These are phyloP conservation scores for Dryococelus australis DNA, from an alignment of 2,888 invertebrate genomes.

Conservation along the genomic window DNA sequence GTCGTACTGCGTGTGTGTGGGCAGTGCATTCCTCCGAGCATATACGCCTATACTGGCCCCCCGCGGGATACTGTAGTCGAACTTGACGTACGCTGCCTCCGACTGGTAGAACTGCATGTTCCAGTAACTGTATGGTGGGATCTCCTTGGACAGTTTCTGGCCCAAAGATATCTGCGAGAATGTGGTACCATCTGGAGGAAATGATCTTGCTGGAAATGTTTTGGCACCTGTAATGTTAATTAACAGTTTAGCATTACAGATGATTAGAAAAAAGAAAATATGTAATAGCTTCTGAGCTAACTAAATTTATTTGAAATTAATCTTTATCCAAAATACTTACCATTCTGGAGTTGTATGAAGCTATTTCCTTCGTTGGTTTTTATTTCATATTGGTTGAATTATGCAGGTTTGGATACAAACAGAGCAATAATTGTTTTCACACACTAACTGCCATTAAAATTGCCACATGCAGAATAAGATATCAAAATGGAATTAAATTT, in stretches of 20 bases:
- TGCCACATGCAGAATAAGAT: too few relatives aligned
- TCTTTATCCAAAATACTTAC: too few relatives aligned
- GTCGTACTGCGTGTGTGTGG: constrained; percentile 96
- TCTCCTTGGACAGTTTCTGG: constrained; percentile 85
- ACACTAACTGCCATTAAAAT: too few relatives aligned
- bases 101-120: constrained; percentile 97
- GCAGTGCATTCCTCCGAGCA: constrained; percentile 90
- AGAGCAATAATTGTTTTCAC: too few relatives aligned
- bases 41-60: constrained; percentile 95
- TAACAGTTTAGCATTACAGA: neutral
- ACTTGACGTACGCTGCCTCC: constrained; percentile 91
- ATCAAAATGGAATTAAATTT: too few relatives aligned
- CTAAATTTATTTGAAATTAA: too few relatives aligned
- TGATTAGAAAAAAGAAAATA: too few relatives aligned
- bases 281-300: too few relatives aligned
- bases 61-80: constrained; percentile 91
- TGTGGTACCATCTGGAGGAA: constrained; percentile 92
- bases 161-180: constrained; percentile 90
- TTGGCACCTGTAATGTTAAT: constrained; percentile 73
- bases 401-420: too few relatives aligned
- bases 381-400: too few relatives aligned
- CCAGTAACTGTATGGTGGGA: constrained; percentile 95
- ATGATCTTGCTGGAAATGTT: constrained; percentile 88
- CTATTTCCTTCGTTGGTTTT: too few relatives aligned
- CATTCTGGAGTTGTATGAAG: too few relatives aligned